Base-by-base conservation (phyloP, 2,797 vertebrate genomes). In the Oryzias sinensis region DNA sequence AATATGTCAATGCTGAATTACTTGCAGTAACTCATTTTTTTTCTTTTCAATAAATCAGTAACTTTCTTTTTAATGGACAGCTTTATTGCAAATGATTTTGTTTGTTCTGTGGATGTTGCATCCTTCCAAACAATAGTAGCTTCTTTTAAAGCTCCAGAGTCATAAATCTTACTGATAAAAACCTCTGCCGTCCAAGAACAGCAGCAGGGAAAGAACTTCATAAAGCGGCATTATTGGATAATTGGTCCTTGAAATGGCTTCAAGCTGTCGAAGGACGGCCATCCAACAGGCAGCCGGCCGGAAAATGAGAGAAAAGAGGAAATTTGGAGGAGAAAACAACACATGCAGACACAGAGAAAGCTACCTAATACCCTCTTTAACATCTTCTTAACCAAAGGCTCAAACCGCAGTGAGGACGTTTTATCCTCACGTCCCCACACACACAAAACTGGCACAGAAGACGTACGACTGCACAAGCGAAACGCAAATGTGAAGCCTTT, bases 191-290 rank as follows among this genome's bases (percentile, higher is more conserved):
- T 84, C 73, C 67, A 85, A 80, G 71, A 74, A 71, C 81, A 84
- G 80, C 83, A 87, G 84, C 86, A 81, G 85, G 81, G 77, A 81
- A 85, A 83, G 78, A 86, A 81, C 88, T 88, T 87, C 82, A 88
- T 89, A 85, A 90, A 88, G 80, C 76, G 50, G 61, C 85, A 89
- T 90, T 90, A 90, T 88, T 89, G 86, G 85, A 89, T 90, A 88
- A 92, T 90, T 88, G 88, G 79, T 82, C 79, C 85, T 86, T 84
- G 62, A 76, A 88, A 91, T 88, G 87, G 85, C 87, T 87, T 88
- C 86, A 84, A 87, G 88, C 86, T 90, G 87, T 84, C 72, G 77
- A 70, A 80, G 82, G 76, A 89, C 56, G 85, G 82, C 85, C 81
- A 79, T 83, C 83, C 84, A 86, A 86, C 78, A 86, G 80, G 84